Percentiles rank a stretch among this genome's conserved stretches.
phyloP scores from a whole-genome alignment of 2,888 invertebrate genomes.

The Theretra japonica region DNA sequence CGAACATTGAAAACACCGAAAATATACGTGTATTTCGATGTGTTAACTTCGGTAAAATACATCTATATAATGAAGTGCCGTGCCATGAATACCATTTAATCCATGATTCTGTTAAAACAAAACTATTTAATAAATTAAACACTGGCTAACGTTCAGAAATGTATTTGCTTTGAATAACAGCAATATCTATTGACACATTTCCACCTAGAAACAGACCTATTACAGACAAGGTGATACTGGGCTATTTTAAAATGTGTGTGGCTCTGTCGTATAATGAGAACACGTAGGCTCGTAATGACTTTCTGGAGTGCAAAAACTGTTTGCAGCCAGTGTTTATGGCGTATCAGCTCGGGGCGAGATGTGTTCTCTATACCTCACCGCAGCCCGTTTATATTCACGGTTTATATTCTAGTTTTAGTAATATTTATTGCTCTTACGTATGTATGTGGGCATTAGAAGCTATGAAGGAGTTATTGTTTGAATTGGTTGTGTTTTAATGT shows the following conservation, averaged over 20 bases:
- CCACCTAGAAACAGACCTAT: neutral
- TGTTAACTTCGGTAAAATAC: too few species aligned
- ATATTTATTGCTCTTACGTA: neutral
- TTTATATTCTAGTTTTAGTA: neutral
- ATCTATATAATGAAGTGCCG: too few species aligned
- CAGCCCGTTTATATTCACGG: neutral
- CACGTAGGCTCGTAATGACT: conserved; percentile 63
- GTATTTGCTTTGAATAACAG: neutral
- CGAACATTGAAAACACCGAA: too few species aligned
- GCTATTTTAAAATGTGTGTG: conserved; percentile 32
- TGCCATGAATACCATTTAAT: too few species aligned
- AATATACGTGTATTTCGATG: too few species aligned
- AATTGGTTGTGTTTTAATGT: neutral
- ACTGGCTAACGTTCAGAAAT: neutral
- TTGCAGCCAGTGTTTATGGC: conserved; percentile 46
- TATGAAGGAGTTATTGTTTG: neutral
- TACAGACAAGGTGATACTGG: neutral
- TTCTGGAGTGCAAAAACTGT: conserved; percentile 58
- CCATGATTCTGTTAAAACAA: neutral
- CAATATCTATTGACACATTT: neutral
- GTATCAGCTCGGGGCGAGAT: conserved; percentile 31
- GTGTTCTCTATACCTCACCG: conserved; percentile 32
- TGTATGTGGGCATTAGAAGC: neutral
- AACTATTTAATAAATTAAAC: neutral
- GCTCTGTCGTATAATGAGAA: conserved; percentile 53